A percentile compares a stretch with the other conserved stretches of the same genome.
phyloP scores from a whole-genome alignment of 2,113 vertebrate genomes.

The Cryptotis parvus region DNA sequence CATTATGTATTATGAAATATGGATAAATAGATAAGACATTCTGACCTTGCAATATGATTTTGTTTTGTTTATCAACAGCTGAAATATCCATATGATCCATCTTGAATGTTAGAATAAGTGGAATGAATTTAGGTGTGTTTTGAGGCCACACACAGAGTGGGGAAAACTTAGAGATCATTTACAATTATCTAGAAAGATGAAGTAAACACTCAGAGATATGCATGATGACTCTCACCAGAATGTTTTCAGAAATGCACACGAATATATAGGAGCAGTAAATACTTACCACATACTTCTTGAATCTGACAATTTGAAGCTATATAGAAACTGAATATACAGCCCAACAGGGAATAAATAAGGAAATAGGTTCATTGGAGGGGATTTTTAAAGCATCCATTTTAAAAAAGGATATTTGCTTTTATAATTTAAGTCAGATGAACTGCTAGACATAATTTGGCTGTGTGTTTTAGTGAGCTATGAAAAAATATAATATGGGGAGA shows the following conservation, averaged over 20 bases:
- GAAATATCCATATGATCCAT: constrained; percentile 32
- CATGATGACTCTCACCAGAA: constrained; percentile 25
- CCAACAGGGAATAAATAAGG: neutral
- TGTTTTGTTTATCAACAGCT: constrained; percentile 56
- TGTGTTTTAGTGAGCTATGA: neutral
- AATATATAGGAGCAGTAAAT: constrained; percentile 41
- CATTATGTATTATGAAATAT: neutral
- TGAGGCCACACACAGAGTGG: constrained; percentile 67
- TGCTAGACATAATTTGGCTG: neutral
- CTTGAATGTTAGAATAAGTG: constrained; percentile 1
- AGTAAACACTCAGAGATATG: constrained; percentile 56
- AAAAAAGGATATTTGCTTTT: neutral
- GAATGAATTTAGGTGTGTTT: constrained; percentile 72
- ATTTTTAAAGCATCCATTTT: neutral
- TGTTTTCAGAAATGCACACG: constrained; percentile 59
- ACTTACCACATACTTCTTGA: constrained; percentile 9
- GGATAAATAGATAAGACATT: neutral
- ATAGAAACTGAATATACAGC: neutral
- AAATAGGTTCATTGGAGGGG: neutral
- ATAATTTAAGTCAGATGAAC: neutral
- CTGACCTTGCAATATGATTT: constrained; percentile 43
- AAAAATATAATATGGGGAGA: neutral
- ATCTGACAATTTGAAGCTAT: constrained; percentile 22
- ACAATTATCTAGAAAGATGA: constrained; percentile 50
- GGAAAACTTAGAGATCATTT: constrained; percentile 56